These are phyloP conservation scores for Pagetopsis macropterus DNA, from an alignment of 2,797 vertebrate genomes.

Conservation along the genomic window DNA sequence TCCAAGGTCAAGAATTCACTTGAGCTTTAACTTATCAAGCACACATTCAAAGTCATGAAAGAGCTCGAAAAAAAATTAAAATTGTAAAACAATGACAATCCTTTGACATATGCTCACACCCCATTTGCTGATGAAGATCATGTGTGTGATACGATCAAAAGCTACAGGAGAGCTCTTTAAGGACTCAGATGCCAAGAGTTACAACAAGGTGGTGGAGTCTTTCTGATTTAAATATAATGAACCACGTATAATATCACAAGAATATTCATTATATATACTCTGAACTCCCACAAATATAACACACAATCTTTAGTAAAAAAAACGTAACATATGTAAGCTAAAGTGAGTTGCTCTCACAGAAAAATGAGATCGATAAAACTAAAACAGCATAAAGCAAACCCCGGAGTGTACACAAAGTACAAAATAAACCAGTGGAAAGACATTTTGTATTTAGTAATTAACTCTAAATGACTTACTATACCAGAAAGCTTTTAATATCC, in stretches of 20 bases:
- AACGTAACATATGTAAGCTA: background rate
- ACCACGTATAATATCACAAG: no score
- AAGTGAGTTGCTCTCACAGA: background rate
- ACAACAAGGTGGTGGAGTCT: background rate
- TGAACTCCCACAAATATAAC: conserved; percentile 30
- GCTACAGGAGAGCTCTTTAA: no score
- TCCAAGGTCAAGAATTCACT: background rate
- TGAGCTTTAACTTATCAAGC: background rate
- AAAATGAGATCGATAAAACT: conserved; percentile 1
- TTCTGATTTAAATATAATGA: background rate
- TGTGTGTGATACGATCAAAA: no score
- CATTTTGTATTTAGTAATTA: conserved; percentile 60
- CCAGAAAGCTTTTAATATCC: conserved; percentile 62
- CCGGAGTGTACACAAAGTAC: conserved; percentile 15
- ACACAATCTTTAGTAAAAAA: conserved; percentile 14
- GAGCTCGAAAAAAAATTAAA: no score
- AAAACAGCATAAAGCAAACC: conserved; percentile 33
- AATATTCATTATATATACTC: conserved; percentile 10
- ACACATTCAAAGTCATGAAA: no score
- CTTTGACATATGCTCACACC: no score
- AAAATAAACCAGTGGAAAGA: conserved; percentile 53
- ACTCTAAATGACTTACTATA: conserved; percentile 55
- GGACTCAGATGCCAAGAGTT: no score
- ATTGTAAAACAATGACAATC: no score
- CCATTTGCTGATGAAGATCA: no score